These are phyloP conservation scores for Lampris megalopsis DNA, from an alignment of 2,113 vertebrate genomes.

Conservation along the genomic window DNA sequence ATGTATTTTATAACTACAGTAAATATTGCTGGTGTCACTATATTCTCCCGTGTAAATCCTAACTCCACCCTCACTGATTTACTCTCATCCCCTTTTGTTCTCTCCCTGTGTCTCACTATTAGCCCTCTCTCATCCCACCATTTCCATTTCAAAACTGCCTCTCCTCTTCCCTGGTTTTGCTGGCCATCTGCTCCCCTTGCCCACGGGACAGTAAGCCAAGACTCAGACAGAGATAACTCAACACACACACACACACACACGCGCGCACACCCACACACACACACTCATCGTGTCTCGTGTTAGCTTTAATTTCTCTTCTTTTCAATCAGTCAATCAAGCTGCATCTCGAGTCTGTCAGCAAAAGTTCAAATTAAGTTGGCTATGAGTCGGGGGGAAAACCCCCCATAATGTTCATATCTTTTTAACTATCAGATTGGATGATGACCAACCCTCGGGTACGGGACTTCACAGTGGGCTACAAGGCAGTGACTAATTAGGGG, in stretches of 20 bases:
- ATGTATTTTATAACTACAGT: slow-evolving; percentile 22
- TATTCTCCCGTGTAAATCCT: slow-evolving; percentile 26
- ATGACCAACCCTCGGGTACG: slow-evolving; percentile 36
- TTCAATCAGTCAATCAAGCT: not conserved
- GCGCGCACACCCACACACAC: slow-evolving; percentile 10
- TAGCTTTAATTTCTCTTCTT: not conserved
- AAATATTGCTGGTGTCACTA: slow-evolving; percentile 43
- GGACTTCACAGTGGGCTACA: slow-evolving; percentile 56
- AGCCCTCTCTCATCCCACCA: slow-evolving; percentile 75
- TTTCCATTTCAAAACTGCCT: slow-evolving; percentile 82
- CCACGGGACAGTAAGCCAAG: slow-evolving; percentile 80
- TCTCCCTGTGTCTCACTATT: slow-evolving; percentile 69
- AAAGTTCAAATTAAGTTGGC: slow-evolving; percentile 41
- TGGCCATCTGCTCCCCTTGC: slow-evolving; percentile 84
- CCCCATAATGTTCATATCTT: slow-evolving; percentile 39
- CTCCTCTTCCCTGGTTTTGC: slow-evolving; percentile 77
- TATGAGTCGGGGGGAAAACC: no score
- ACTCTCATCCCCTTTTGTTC: slow-evolving; percentile 71
- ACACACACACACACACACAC: slow-evolving; percentile 35
- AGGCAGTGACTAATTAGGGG: slow-evolving; percentile 79
- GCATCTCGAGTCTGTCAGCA: not conserved
- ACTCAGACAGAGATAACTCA: slow-evolving; percentile 63
- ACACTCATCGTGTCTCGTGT: slow-evolving; percentile 9
- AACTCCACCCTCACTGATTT: slow-evolving; percentile 57
- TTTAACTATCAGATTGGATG: slow-evolving; percentile 48